Evolutionary conservation across 1,140 invertebrate genomes (phyloP), one percentile per base, ranked within the genome.

Genomic region (Drosophila lacteicornis): DNA sequence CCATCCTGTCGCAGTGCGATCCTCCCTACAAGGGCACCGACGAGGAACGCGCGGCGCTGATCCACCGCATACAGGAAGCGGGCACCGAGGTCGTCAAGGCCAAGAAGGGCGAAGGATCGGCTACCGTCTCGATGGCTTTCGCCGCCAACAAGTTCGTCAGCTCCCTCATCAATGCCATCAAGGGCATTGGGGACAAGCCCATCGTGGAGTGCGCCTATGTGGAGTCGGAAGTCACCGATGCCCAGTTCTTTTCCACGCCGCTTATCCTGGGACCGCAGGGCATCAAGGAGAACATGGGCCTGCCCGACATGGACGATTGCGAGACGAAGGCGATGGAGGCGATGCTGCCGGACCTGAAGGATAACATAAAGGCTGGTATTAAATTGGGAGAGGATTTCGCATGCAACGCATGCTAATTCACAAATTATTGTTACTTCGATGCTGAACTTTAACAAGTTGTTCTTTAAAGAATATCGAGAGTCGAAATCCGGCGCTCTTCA

Each of bases 71-170:
- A 79, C 96, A 97, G 93, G 98, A 99, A 92, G 99, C 98, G 61
- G 99, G 98, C 75, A 99, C 98, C 46, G 99, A 99, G 94, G 98
- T 99, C 38, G 98, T 99, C 6, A 98, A 99, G 92, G 99, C 99
- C 11, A 99, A 99, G 93, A 98, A 98, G 74, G 98, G 99, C 73
- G 96, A 97, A 50, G 98, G 98, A 27, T 99, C 98, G 5, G 99
- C 99, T 7, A 99, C 99, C 1, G 94, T 99, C 5, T 99, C 98
- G 0, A 99, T 99, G 99, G 99, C 98, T 0, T 98, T 96, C 93
- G 98, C 99, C 45, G 99, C 97, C 22, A 97, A 97, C 4, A 93
- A 97, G 62, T 99, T 99, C 93, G 95, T 96, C 15, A 94, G 95
- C 79, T 96, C 97, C 1, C 92, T 99, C 55, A 94, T 97, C 43